phyloP scores from a whole-genome alignment of 1,140 invertebrate species.

The Mamestra configurata region DNA sequence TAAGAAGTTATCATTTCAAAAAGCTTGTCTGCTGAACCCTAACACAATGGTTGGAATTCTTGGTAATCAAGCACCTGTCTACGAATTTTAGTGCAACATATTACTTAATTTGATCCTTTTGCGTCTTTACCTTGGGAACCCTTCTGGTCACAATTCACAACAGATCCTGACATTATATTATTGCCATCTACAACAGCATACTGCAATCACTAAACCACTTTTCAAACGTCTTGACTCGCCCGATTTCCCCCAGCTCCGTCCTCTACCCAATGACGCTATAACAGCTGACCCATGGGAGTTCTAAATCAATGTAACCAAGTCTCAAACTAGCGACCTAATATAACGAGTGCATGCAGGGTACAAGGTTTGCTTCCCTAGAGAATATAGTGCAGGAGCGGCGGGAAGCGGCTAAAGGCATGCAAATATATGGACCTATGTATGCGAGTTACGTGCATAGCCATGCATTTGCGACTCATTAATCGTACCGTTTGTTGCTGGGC shows the following conservation, averaged over 20 bases:
- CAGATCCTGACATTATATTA: background rate
- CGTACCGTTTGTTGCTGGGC: background rate
- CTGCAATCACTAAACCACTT: background rate
- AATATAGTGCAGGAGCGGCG: conserved; percentile 10
- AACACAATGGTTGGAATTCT: too few species aligned
- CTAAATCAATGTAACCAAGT: conserved; percentile 4
- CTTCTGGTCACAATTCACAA: too few species aligned
- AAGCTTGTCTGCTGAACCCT: too few species aligned
- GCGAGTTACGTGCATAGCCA: conserved; percentile 15
- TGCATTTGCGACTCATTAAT: conserved; percentile 40
- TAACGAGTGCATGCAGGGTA: conserved; percentile 19
- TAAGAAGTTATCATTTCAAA: too few species aligned
- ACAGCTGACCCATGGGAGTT: background rate
- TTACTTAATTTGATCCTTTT: too few species aligned
- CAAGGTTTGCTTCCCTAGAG: conserved; percentile 5
- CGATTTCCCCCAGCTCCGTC: background rate
- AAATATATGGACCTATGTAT: conserved; percentile 35
- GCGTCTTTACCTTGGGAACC: too few species aligned
- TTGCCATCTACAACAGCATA: background rate
- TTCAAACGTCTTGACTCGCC: background rate
- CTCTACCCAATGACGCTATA: background rate
- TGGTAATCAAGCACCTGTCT: too few species aligned
- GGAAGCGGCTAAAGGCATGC: conserved; percentile 34
- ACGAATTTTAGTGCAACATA: too few species aligned
- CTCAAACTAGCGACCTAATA: background rate